A percentile compares a stretch with the other conserved stretches of the same genome.
These are phyloP conservation scores for Clivina fossor DNA, from an alignment of 2,888 invertebrate genomes.

Conservation along the genomic window DNA sequence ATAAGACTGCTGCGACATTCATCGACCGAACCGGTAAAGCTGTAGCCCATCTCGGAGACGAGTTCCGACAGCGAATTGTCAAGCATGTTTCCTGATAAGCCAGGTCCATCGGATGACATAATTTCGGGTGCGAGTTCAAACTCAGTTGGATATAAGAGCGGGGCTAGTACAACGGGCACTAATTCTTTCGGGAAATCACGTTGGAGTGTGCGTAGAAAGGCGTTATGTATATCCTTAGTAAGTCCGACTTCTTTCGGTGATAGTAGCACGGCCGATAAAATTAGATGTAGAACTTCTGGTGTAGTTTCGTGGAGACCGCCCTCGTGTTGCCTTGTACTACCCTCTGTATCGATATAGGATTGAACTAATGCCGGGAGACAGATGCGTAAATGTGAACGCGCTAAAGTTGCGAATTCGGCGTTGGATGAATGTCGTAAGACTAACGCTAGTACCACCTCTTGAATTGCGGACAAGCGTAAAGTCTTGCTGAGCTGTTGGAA, in stretches of 20 bases:
- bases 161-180: constrained; percentile 87
- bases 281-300: constrained; percentile 84
- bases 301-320: constrained; percentile 88
- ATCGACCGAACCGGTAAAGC: constrained; percentile 82
- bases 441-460: constrained; percentile 89
- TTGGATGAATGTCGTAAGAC: constrained; percentile 80
- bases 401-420: constrained; percentile 71
- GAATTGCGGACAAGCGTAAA: constrained; percentile 81
- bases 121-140: constrained; percentile 65
- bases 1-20: constrained; percentile 84
- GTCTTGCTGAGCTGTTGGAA: constrained; percentile 83
- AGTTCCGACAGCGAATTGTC: constrained; percentile 83
- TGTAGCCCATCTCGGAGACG: constrained; percentile 89
- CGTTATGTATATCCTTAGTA: constrained; percentile 71
- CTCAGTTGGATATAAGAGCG: constrained; percentile 81
- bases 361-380: constrained; percentile 83
- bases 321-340: constrained; percentile 68
- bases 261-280: constrained; percentile 65
- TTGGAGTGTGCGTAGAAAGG: constrained; percentile 78
- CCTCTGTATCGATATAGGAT: constrained; percentile 83
- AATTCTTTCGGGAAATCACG: constrained; percentile 86
- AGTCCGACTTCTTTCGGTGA: constrained; percentile 66
- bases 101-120: constrained; percentile 66
- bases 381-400: constrained; percentile 77
- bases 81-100: constrained; percentile 62